Percentiles rank a stretch among this genome's conserved stretches.
phyloP scores from a whole-genome alignment of 2,888 invertebrate genomes.

The Perizoma flavofasciatum region DNA sequence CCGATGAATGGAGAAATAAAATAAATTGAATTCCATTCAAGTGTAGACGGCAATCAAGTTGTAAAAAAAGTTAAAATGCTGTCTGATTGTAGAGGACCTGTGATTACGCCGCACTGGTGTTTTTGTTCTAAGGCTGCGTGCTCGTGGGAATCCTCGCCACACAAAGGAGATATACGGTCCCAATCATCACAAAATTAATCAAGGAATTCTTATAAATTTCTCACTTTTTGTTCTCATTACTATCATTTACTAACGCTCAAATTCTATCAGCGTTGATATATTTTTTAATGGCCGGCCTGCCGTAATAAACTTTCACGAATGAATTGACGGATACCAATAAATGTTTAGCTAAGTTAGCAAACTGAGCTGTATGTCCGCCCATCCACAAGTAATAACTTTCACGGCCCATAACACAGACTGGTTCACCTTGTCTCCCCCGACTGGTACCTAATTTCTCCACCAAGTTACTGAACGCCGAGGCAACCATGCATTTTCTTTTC shows the following conservation, averaged over 20 bases:
- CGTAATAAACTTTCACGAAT: conserved; percentile 33
- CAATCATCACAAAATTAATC: conserved; percentile 36
- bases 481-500: conserved; percentile 77
- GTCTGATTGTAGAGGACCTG: conserved; percentile 54
- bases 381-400: conserved; percentile 69
- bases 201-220: conserved; percentile 36
- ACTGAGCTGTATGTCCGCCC: conserved; percentile 37
- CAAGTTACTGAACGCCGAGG: conserved; percentile 56
- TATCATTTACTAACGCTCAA: conserved; percentile 17
- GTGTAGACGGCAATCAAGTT: conserved; percentile 32
- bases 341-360: conserved; percentile 41
- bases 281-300: conserved; percentile 12
- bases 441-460: conserved; percentile 68
- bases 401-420: conserved; percentile 63
- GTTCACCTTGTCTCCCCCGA: conserved; percentile 67
- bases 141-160: conserved; percentile 46
- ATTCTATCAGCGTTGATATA: conserved; percentile 20
- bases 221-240: conserved; percentile 35
- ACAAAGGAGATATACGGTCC: conserved; percentile 45
- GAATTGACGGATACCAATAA: conserved; percentile 32
- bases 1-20: conserved; percentile 39
- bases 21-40: conserved; percentile 43
- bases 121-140: conserved; percentile 45
- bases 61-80: conserved; percentile 39
- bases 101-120: conserved; percentile 45